Percentiles rank a stretch among this genome's conserved stretches.
Evolutionary conservation across 2,113 vertebrate species (phyloP).

Genomic region (Sakesphorus luctuosus): DNA sequence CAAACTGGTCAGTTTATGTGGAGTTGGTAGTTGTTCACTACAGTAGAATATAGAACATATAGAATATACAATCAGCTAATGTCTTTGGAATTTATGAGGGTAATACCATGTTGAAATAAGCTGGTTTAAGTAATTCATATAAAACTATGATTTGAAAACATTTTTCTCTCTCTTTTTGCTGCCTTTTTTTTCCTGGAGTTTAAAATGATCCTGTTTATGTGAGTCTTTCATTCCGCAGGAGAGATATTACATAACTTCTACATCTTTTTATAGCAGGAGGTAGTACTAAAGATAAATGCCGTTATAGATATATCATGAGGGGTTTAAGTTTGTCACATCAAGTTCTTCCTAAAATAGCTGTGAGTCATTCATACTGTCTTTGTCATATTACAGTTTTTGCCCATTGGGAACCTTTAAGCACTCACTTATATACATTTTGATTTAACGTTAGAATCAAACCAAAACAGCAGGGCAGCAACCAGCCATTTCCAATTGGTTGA

Average conservation of each 20-base stretch:
- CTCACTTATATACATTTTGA: neutral
- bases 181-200: neutral
- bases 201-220: neutral
- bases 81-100: neutral
- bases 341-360: slow-evolving; percentile 13
- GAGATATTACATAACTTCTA: neutral
- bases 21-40: neutral
- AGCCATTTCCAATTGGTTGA: neutral
- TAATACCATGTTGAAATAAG: neutral
- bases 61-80: neutral
- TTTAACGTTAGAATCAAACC: neutral
- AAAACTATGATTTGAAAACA: neutral
- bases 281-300: neutral
- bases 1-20: neutral
- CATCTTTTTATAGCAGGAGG: neutral
- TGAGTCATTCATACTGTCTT: neutral
- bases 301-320: neutral
- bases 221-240: neutral
- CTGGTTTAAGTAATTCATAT: neutral
- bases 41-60: neutral
- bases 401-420: neutral
- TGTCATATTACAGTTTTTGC: neutral
- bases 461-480: neutral
- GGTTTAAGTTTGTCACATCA: neutral
- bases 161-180: neutral